Conservation (phyloP, 1,140 invertebrate species). For the Solenopsis fugax region DNA sequence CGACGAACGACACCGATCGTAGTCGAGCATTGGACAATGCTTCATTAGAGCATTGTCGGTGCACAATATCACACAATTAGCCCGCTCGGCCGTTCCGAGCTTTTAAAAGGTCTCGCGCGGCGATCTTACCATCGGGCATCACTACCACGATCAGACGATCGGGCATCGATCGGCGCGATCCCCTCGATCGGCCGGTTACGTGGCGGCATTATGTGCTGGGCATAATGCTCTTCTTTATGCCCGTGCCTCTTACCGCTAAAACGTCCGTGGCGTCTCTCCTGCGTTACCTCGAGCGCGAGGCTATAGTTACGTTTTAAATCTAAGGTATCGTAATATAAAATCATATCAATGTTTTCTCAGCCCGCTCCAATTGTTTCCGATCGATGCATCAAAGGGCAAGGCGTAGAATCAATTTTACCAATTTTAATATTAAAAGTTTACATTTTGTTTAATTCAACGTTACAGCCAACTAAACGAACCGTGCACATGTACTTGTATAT, state of each 20-base stretch:
- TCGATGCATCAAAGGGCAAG: neutral
- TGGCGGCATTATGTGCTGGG: constrained; percentile 79
- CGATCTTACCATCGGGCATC: constrained; percentile 56
- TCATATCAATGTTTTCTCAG: neutral
- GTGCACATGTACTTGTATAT: neutral
- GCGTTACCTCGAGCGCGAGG: neutral
- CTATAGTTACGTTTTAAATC: constrained; percentile 6
- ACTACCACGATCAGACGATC: constrained; percentile 66
- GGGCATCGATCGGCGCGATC: constrained; percentile 76
- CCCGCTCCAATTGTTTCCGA: neutral
- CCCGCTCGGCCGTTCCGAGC: constrained; percentile 77
- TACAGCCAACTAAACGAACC: neutral
- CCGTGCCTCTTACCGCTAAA: constrained; percentile 76
- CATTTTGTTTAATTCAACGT: neutral
- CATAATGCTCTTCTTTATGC: constrained; percentile 80
- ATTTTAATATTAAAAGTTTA: constrained; percentile 18
- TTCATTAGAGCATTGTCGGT: constrained; percentile 86
- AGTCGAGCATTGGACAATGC: constrained; percentile 81
- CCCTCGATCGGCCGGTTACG: constrained; percentile 80
- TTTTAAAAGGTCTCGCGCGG: constrained; percentile 80
- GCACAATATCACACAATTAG: constrained; percentile 86
- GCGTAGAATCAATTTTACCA: neutral
- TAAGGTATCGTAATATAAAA: neutral
- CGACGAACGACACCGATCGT: constrained; percentile 71
- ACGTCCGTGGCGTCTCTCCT: constrained; percentile 58